Conservation (phyloP, 2,797 vertebrate species). For the Pseudochromis fuscus region DNA sequence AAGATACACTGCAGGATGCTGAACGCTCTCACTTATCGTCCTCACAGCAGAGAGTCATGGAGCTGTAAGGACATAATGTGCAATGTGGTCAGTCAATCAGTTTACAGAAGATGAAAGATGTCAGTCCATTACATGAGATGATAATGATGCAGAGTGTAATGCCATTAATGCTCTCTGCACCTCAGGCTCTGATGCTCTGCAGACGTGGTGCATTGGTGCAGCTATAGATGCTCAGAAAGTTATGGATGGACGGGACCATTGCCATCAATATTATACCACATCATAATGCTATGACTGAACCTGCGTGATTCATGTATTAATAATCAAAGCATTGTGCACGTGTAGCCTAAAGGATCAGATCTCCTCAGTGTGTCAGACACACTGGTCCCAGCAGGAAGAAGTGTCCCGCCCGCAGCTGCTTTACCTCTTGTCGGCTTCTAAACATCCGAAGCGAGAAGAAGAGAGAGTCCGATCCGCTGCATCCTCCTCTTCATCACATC, state of each 20-base stretch:
- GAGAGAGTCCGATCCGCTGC: conserved; percentile 9
- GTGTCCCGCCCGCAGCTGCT: conserved; percentile 14
- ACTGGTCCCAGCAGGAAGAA: conserved; percentile 28
- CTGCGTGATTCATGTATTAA: not conserved
- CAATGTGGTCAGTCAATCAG: conserved; percentile 28
- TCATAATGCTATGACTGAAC: not conserved
- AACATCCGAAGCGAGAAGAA: conserved; percentile 17
- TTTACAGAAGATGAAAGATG: not conserved
- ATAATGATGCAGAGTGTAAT: conserved; percentile 20
- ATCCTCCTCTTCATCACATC: conserved; percentile 32
- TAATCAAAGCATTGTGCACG: not conserved
- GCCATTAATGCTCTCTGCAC: conserved; percentile 3
- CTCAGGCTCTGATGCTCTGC: conserved; percentile 20
- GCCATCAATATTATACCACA: not conserved
- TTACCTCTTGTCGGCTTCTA: conserved; percentile 55
- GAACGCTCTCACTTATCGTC: conserved; percentile 15
- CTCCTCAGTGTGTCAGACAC: not conserved
- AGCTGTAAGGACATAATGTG: conserved; percentile 56
- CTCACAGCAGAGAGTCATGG: conserved; percentile 41
- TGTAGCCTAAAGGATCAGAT: not conserved
- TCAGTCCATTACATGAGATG: not conserved
- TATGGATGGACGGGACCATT: conserved; percentile 10
- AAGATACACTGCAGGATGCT: conserved; percentile 9
- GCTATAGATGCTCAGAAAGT: conserved; percentile 48
- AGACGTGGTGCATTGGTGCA: conserved; percentile 52